Percentiles rank a stretch among this genome's conserved stretches.
phyloP scores from a whole-genome alignment of 2,113 vertebrate genomes.

The Panurus biarmicus region DNA sequence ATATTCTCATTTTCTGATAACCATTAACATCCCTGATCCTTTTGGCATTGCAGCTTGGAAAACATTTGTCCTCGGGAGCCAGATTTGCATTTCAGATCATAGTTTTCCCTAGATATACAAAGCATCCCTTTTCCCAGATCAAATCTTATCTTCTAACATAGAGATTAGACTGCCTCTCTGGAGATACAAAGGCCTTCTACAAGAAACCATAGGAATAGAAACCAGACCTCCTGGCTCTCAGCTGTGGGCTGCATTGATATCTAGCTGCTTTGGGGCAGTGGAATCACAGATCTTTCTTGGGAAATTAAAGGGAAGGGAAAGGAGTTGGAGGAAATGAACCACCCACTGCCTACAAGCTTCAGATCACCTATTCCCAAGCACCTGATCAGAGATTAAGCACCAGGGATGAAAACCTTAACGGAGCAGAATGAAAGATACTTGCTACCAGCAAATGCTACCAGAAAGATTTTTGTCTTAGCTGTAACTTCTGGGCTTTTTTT shows the following conservation, averaged over 20 bases:
- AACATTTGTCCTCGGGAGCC: background rate
- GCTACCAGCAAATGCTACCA: background rate
- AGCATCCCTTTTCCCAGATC: background rate
- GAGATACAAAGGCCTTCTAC: background rate
- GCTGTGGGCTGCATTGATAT: background rate
- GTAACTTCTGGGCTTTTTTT: background rate
- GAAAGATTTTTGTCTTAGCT: background rate
- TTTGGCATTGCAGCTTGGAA: background rate
- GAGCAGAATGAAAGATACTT: background rate
- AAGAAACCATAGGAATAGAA: background rate
- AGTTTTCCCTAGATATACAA: background rate
- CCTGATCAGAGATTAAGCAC: background rate
- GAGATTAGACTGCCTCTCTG: background rate
- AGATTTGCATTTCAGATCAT: background rate
- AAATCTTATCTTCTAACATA: background rate
- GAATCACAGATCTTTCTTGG: background rate
- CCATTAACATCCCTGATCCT: background rate
- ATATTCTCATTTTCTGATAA: background rate
- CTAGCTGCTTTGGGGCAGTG: accelerated
- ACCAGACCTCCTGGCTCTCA: background rate
- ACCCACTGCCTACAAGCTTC: background rate
- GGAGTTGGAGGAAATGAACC: background rate
- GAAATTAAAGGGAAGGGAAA: background rate
- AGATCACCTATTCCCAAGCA: background rate
- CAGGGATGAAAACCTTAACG: background rate